Evolutionary conservation across 2,888 invertebrate genomes (phyloP), one percentile per base, ranked within the genome.

Genomic region (Drosophila pseudotakahashii): DNA sequence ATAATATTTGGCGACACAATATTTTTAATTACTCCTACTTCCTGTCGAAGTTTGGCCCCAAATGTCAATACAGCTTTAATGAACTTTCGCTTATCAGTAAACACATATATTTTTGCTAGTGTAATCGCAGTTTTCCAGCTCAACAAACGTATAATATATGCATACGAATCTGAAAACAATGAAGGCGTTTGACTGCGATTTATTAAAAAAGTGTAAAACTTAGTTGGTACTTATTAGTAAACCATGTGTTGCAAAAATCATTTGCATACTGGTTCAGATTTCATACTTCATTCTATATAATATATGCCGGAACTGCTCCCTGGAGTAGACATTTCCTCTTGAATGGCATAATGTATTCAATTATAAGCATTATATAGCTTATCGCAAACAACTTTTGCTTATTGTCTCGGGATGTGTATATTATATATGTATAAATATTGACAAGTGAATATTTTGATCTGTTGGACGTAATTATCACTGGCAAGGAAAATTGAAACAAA

Each of bases 291-390:
- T 32, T 30, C 47, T 34, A 30, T 23, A 47, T 41, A 26, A 26
- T 9, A n/a, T 41, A 54, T 67, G 66, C 66, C 68, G 68, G 68
- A 67, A 68, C 68, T 55, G 14, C 45, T 48, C 54, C 68, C 69
- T 19, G 14, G 66, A 67, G 68, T n/a, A 47, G 11, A 2, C 39
- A 26, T 67, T 66, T 64, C 34, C 66, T 53, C n/a, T 39, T 16
- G 10, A 45, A 30, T 16, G 36, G 10, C 44, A 11, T 19, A 37
- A 48, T 36, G 0, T 37, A 5, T 34, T n/a, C 14, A 48, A 11
- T 11, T 36, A 36, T n/a, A n/a, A 34, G 11, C 10, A 13, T 23
- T 14, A 34, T 16, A 32, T 7, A 7, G n/a, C 53, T 66, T 53
- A 63, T 63, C 63, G 16, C 48, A 42, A 16, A 26, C 7, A 52